Evolutionary conservation across 2,797 vertebrate genomes (phyloP).

Genomic region (Tolypeutes matacus): DNA sequence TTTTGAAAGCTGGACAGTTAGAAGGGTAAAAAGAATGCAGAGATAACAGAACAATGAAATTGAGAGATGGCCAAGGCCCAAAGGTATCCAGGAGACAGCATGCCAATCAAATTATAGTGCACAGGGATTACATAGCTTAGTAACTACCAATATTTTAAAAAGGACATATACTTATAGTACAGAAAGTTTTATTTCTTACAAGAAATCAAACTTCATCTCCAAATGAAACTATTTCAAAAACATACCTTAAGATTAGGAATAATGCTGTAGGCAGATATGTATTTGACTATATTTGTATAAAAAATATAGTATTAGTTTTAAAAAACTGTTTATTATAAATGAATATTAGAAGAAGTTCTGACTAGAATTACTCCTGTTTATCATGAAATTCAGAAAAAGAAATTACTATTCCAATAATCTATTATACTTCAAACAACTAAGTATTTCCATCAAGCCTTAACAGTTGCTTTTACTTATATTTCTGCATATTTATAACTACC

Average conservation of each 20-base stretch:
- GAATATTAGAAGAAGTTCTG: not conserved
- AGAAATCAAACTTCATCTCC: constrained; percentile 28
- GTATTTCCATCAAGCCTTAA: not conserved
- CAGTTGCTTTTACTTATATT: constrained; percentile 3
- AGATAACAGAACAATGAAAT: not conserved
- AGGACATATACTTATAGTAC: not conserved
- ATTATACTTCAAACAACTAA: not conserved
- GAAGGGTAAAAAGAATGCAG: constrained; percentile 1
- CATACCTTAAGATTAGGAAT: not conserved
- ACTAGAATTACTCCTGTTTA: constrained; percentile 2
- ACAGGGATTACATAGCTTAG: not conserved
- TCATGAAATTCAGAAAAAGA: constrained; percentile 32
- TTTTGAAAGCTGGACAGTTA: not conserved
- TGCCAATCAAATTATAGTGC: not conserved
- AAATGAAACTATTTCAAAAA: constrained; percentile 35
- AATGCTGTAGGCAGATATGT: not conserved
- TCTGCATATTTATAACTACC: not conserved
- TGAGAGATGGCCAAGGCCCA: not conserved
- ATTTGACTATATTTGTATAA: not conserved
- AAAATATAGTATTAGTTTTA: not conserved
- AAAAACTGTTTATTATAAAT: constrained; percentile 58
- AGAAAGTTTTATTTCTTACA: constrained; percentile 1
- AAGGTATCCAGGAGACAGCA: not conserved
- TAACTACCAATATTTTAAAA: constrained; percentile 34
- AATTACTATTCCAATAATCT: constrained; percentile 21